A percentile compares a stretch with the other conserved stretches of the same genome.
phyloP scores from a whole-genome alignment of 2,797 vertebrate genomes.

The Tragelaphus oryx region DNA sequence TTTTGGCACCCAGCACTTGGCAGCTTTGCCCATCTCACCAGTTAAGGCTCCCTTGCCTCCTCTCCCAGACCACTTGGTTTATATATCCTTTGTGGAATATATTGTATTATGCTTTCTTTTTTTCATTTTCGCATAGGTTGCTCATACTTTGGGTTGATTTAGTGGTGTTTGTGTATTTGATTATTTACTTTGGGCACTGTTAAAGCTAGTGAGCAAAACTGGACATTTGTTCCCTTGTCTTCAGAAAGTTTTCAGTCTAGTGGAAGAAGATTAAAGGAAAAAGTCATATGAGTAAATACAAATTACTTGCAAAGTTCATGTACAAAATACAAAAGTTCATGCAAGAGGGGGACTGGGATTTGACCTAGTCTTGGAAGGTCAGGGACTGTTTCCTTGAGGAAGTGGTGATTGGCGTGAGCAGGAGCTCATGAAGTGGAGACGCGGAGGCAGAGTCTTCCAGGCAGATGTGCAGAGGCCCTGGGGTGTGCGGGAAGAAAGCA shows the following conservation, averaged over 20 bases:
- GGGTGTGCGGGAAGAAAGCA: background rate
- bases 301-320: background rate
- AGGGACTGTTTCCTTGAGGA: background rate
- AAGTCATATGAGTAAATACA: background rate
- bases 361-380: background rate
- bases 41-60: background rate
- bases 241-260: background rate
- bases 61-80: background rate
- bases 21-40: background rate
- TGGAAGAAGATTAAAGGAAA: background rate
- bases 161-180: background rate
- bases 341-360: background rate
- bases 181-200: background rate
- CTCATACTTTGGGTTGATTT: background rate
- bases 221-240: background rate
- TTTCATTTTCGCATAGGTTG: background rate
- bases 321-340: background rate
- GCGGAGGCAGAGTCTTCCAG: background rate
- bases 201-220: background rate
- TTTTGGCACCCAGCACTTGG: background rate
- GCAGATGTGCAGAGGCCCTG: background rate
- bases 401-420: background rate
- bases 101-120: background rate
- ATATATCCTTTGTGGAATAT: background rate
- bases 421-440: background rate